Conservation (phyloP, 1,140 invertebrate species). For the Drosophila nigromelanica region DNA sequence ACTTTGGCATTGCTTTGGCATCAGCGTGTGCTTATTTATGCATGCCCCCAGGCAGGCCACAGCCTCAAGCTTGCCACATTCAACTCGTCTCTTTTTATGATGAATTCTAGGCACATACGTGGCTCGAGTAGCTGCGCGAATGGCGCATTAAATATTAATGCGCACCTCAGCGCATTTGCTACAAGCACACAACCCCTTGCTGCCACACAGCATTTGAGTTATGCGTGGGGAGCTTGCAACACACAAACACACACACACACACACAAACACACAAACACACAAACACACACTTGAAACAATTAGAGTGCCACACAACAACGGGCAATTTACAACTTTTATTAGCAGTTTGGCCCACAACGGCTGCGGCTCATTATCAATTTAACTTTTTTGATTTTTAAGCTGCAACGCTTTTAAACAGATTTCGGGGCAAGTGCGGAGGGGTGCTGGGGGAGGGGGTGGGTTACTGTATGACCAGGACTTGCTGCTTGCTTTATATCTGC, state of each 20-base stretch:
- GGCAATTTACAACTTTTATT: slow-evolving; percentile 37
- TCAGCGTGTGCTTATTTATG: slow-evolving; percentile 62
- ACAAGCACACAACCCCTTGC: neutral
- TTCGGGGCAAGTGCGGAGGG: neutral
- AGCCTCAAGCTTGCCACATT: neutral
- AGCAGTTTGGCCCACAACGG: slow-evolving; percentile 15
- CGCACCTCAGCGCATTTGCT: slow-evolving; percentile 67
- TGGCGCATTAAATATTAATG: slow-evolving; percentile 74
- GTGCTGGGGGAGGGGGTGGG: neutral
- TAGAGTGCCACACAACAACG: slow-evolving; percentile 32
- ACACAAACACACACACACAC: slow-evolving; percentile 12
- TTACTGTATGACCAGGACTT: slow-evolving; percentile 17
- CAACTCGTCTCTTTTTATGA: slow-evolving; percentile 51
- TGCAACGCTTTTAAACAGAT: slow-evolving; percentile 58
- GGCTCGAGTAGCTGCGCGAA: slow-evolving; percentile 35
- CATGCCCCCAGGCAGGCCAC: slow-evolving; percentile 48
- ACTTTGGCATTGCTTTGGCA: slow-evolving; percentile 41
- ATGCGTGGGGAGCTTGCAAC: slow-evolving; percentile 38
- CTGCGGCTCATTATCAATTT: slow-evolving; percentile 80
- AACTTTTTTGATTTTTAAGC: slow-evolving; percentile 76
- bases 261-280: slow-evolving; percentile 1
- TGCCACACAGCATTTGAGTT: slow-evolving; percentile 26
- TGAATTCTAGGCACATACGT: slow-evolving; percentile 77
- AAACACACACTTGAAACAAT: slow-evolving; percentile 27
- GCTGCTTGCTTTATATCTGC: slow-evolving; percentile 53